Percentiles rank a stretch among this genome's conserved stretches.
Evolutionary conservation across 2,113 vertebrate genomes (phyloP).

Genomic region (Hyperoodon ampullatus): DNA sequence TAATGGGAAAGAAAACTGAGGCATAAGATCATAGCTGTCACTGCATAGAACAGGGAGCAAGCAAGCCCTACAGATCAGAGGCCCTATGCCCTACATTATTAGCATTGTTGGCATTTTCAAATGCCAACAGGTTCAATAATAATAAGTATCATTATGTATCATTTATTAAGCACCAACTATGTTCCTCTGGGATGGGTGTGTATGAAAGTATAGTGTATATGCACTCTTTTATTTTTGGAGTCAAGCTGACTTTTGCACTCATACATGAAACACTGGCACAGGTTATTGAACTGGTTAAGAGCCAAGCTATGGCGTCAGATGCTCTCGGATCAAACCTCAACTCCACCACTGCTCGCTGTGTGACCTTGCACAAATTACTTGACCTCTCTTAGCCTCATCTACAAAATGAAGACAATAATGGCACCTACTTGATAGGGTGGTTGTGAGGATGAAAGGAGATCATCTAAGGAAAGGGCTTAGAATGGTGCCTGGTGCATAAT

Average conservation of each 20-base stretch:
- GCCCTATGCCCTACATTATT: background rate
- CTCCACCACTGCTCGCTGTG: background rate
- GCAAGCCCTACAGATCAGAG: background rate
- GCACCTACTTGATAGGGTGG: background rate
- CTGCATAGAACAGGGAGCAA: background rate
- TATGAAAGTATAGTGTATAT: background rate
- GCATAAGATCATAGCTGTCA: background rate
- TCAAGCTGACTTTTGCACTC: background rate
- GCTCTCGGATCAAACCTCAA: background rate
- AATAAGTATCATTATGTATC: background rate
- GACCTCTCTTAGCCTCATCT: background rate
- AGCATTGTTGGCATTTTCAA: background rate
- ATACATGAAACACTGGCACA: background rate
- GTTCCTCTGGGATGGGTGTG: background rate
- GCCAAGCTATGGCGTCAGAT: background rate
- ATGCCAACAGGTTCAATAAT: background rate
- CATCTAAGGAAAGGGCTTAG: background rate
- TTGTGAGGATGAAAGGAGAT: background rate
- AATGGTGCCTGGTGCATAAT: background rate
- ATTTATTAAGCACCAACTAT: background rate
- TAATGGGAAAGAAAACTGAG: background rate
- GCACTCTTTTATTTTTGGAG: background rate
- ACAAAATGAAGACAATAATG: background rate
- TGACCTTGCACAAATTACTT: slow-evolving; percentile 5
- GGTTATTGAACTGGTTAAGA: background rate